A percentile compares a stretch with the other conserved stretches of the same genome.
phyloP scores from a whole-genome alignment of 2,888 invertebrate genomes.

The Trichogramma dendrolimi region DNA sequence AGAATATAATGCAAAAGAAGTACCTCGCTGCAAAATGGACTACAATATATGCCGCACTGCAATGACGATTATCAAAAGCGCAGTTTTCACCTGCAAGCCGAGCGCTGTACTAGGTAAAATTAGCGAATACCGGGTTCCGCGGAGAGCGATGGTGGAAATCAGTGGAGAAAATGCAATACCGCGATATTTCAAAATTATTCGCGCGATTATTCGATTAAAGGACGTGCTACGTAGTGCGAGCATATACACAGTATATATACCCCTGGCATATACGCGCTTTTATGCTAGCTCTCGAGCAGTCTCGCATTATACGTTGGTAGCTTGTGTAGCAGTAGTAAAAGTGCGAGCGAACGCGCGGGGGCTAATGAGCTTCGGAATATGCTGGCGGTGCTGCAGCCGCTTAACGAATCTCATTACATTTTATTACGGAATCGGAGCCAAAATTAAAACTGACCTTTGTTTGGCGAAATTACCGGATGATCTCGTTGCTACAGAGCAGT shows the following conservation, averaged over 20 bases:
- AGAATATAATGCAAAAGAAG: not conserved
- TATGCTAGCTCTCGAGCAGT: too few species aligned
- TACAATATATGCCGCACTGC: not conserved
- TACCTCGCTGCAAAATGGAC: too few species aligned
- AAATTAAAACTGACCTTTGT: constrained; percentile 16
- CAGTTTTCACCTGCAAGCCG: constrained; percentile 7
- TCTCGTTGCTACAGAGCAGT: too few species aligned
- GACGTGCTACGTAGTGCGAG: not conserved
- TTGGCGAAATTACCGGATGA: not conserved
- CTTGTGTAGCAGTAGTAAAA: not conserved
- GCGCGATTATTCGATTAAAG: constrained; percentile 13
- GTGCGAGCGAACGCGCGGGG: not conserved
- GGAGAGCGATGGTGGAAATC: too few species aligned
- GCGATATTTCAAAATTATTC: constrained; percentile 15
- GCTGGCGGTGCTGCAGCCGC: too few species aligned
- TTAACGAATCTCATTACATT: constrained; percentile 18
- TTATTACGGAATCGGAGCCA: constrained; percentile 13
- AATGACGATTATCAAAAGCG: constrained; percentile 14
- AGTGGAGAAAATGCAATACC: too few species aligned
- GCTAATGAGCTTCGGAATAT: constrained; percentile 12
- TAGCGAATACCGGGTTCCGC: not conserved
- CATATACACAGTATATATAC: too few species aligned
- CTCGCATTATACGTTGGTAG: too few species aligned
- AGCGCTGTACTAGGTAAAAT: constrained; percentile 6
- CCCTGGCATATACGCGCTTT: too few species aligned